phyloP scores from a whole-genome alignment of 30 jellyfish, hydroid and myxozoan genomes.

The Chrysaora quinquecirrha region DNA sequence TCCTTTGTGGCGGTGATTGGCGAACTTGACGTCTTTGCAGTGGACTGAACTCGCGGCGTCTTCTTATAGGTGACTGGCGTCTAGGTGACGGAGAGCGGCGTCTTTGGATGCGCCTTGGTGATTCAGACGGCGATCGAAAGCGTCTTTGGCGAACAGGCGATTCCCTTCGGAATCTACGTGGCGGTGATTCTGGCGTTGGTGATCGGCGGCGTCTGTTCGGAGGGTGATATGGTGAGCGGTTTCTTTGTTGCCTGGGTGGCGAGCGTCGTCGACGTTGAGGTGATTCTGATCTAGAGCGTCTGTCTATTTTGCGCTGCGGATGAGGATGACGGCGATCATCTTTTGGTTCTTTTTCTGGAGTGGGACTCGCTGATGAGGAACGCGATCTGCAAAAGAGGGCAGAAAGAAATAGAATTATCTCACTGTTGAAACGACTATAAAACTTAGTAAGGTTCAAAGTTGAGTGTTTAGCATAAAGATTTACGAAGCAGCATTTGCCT shows the following conservation, averaged over 20 bases:
- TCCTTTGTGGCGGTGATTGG: conserved; percentile 21
- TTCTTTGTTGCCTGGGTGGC: conserved; percentile 55
- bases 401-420: no score
- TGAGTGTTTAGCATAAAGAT: no score
- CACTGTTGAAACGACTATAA: no score
- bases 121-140: conserved; percentile 55
- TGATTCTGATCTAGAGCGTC: conserved; percentile 35
- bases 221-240: conserved; percentile 53
- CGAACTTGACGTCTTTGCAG: conserved; percentile 66
- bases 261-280: conserved; percentile 59
- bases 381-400: neutral
- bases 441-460: no score
- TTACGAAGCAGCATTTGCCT: no score
- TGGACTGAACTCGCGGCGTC: conserved; percentile 70
- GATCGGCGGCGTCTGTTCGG: conserved; percentile 47
- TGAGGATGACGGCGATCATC: neutral
- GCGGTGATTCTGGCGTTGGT: conserved; percentile 66
- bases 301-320: neutral
- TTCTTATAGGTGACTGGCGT: conserved; percentile 63
- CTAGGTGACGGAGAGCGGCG: conserved; percentile 51
- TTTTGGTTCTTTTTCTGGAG: neutral
- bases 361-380: neutral
- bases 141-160: conserved; percentile 72
- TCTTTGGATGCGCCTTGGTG: conserved; percentile 43
- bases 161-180: conserved; percentile 65